These are phyloP conservation scores for Meta bourneti DNA, from an alignment of 2,888 invertebrate genomes.

Conservation along the genomic window DNA sequence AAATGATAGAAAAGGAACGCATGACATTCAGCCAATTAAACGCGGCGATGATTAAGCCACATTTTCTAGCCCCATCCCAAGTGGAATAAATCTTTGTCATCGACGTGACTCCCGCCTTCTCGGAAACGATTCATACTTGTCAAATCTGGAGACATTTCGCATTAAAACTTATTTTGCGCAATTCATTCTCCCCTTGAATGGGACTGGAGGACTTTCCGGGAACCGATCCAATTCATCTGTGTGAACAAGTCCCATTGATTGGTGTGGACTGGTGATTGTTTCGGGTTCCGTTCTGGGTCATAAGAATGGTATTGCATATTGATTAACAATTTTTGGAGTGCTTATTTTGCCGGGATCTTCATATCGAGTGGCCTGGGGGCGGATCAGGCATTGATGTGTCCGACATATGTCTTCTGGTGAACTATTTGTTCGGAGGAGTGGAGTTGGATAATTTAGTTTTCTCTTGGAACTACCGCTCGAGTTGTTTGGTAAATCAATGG, in stretches of 20 bases:
- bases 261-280: background rate
- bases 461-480: no score
- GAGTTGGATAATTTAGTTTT: no score
- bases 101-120: background rate
- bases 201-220: constrained; percentile 24
- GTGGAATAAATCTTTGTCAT: constrained; percentile 41
- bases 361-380: background rate
- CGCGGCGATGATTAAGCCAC: constrained; percentile 52
- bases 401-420: no score
- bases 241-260: constrained; percentile 40
- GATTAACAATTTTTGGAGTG: constrained; percentile 11
- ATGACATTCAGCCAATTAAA: constrained; percentile 50
- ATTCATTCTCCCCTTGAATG: constrained; percentile 18
- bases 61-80: constrained; percentile 18
- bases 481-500: no score
- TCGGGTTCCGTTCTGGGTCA: background rate
- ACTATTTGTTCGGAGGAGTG: no score
- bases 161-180: constrained; percentile 43
- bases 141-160: constrained; percentile 34
- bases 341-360: background rate
- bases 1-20: constrained; percentile 25
- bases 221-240: constrained; percentile 33
- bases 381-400: background rate
- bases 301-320: background rate
- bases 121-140: constrained; percentile 49